Evolutionary conservation across 2,888 invertebrate species (phyloP).

Genomic region (Abscondita cerata): DNA sequence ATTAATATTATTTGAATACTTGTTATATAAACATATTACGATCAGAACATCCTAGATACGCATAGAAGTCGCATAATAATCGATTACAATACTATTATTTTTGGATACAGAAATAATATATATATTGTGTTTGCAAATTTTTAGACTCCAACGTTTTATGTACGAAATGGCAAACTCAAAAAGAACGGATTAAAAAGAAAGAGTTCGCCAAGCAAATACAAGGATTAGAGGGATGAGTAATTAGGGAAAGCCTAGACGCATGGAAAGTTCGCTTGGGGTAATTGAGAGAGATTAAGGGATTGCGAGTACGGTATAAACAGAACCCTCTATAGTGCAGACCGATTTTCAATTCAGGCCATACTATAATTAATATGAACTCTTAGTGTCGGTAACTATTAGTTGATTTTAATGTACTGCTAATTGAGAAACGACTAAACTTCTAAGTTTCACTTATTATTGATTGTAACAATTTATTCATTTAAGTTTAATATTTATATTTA

Average conservation of each 20-base stretch:
- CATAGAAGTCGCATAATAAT: no score
- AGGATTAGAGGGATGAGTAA: conserved; percentile 38
- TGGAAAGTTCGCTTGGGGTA: conserved; percentile 49
- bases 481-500: no score
- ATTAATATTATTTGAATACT: no score
- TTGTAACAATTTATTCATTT: no score
- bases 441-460: no score
- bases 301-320: conserved; percentile 56
- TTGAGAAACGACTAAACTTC: conserved; percentile 31
- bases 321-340: conserved; percentile 52
- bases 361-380: conserved; percentile 56
- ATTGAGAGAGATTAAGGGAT: conserved; percentile 58
- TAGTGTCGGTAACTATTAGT: conserved; percentile 48
- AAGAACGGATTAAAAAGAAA: conserved; percentile 45
- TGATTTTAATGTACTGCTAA: conserved; percentile 45
- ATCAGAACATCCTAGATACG: no score
- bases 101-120: no score
- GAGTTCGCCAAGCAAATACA: conserved; percentile 36
- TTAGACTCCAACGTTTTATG: not conserved
- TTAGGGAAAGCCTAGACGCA: conserved; percentile 43
- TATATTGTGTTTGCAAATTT: no score
- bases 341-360: conserved; percentile 55
- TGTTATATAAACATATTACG: no score
- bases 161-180: conserved; percentile 43
- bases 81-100: no score